A percentile compares a stretch with the other conserved stretches of the same genome.
Evolutionary conservation across 2,888 invertebrate genomes (phyloP).

Genomic region (Agrilus biguttatus): DNA sequence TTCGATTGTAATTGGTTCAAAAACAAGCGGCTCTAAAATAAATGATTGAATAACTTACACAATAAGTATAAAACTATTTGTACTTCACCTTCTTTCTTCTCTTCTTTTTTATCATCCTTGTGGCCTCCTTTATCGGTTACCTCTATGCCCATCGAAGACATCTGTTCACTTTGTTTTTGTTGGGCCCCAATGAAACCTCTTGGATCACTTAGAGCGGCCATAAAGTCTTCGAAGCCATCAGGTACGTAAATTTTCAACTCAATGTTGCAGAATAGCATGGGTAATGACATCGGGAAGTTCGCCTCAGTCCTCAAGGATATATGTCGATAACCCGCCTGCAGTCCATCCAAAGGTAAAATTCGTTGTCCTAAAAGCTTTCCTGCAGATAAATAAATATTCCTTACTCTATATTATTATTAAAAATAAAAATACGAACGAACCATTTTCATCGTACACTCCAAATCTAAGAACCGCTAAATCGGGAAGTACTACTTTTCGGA

Average conservation of each 20-base stretch:
- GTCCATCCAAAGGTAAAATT: constrained; percentile 92
- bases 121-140: constrained; percentile 38
- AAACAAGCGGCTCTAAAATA: constrained; percentile 53
- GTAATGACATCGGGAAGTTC: constrained; percentile 96
- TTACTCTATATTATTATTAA: neutral
- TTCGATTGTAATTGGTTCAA: constrained; percentile 84
- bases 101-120: constrained; percentile 48
- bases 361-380: constrained; percentile 85
- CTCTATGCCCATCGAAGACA: constrained; percentile 92
- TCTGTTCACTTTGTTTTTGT: constrained; percentile 76
- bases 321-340: constrained; percentile 96
- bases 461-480: constrained; percentile 94
- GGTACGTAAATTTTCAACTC: constrained; percentile 99
- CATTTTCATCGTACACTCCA: constrained; percentile 97
- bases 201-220: constrained; percentile 94
- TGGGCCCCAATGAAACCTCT: constrained; percentile 80
- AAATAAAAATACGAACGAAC: constrained; percentile 33
- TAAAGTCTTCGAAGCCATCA: constrained; percentile 96
- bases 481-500: constrained; percentile 96
- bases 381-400: constrained; percentile 1
- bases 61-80: constrained; percentile 1
- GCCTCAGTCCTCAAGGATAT: constrained; percentile 96
- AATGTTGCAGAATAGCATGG: constrained; percentile 98
- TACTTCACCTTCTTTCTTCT: constrained; percentile 52
- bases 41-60: neutral